Percentiles rank a stretch among this genome's conserved stretches.
phyloP scores from a whole-genome alignment of 2,888 invertebrate genomes.

The Melinopterus prodromus region DNA sequence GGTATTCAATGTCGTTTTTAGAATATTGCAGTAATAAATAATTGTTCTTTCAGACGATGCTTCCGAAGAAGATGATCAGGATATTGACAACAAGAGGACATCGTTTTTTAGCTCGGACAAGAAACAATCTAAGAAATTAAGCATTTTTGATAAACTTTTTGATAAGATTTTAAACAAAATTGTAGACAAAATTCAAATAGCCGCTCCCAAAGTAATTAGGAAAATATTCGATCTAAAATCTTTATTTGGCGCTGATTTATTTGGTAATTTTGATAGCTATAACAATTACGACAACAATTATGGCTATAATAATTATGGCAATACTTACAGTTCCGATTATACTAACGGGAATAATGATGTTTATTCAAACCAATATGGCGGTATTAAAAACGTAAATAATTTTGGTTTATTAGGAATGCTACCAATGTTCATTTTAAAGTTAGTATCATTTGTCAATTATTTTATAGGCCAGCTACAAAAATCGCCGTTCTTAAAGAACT shows the following conservation, averaged over 20 bases:
- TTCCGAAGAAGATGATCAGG: constrained; percentile 7
- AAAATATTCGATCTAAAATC: constrained; percentile 48
- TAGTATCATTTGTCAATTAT: constrained; percentile 50
- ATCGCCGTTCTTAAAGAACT: constrained; percentile 54
- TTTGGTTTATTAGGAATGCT: constrained; percentile 53
- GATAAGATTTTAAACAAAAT: constrained; percentile 55
- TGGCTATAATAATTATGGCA: constrained; percentile 24
- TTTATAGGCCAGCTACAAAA: constrained; percentile 53
- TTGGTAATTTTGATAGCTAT: constrained; percentile 17
- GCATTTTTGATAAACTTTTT: constrained; percentile 49
- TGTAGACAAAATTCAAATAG: constrained; percentile 43
- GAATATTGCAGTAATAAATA: constrained; percentile 22
- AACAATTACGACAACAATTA: constrained; percentile 23
- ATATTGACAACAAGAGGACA: constrained; percentile 30
- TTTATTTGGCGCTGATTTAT: constrained; percentile 31
- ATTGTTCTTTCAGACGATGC: constrained; percentile 22
- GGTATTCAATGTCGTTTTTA: constrained; percentile 10
- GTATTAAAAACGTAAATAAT: constrained; percentile 9
- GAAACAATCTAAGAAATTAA: constrained; percentile 42
- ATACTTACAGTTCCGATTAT: constrained; percentile 17
- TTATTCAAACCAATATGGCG: neutral
- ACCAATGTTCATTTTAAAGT: constrained; percentile 53
- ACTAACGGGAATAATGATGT: neutral
- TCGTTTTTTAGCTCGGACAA: constrained; percentile 18
- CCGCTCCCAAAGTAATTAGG: constrained; percentile 49